Evolutionary conservation across 2,888 invertebrate genomes (phyloP).

Genomic region (Agelastica alni): DNA sequence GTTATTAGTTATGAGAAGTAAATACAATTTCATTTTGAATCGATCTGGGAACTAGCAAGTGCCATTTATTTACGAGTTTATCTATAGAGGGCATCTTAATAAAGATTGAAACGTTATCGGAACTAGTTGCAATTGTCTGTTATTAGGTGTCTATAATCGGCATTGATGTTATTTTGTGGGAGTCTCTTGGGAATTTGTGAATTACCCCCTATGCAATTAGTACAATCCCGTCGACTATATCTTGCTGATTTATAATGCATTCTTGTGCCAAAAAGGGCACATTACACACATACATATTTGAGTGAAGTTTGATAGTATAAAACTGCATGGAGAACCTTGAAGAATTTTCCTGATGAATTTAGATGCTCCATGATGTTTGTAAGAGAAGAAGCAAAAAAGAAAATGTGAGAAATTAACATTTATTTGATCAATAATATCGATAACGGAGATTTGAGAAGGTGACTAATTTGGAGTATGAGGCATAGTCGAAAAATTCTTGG

Average conservation of each 20-base stretch:
- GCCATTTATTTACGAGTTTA: slow-evolving; percentile 5
- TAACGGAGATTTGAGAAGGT: too few species aligned
- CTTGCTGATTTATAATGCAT: slow-evolving; percentile 11
- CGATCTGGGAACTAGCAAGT: neutral
- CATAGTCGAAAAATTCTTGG: too few species aligned
- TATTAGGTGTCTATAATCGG: slow-evolving; percentile 9
- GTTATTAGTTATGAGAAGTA: too few species aligned
- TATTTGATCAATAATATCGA: too few species aligned
- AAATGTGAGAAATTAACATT: too few species aligned
- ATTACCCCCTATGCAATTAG: slow-evolving; percentile 12
- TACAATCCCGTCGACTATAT: slow-evolving; percentile 9
- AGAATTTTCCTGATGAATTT: too few species aligned
- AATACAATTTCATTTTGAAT: too few species aligned
- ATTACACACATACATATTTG: neutral
- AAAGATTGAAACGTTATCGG: neutral
- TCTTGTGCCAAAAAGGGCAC: slow-evolving; percentile 11
- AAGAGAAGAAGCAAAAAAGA: too few species aligned
- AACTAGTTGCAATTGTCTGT: slow-evolving; percentile 10
- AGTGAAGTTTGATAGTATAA: too few species aligned
- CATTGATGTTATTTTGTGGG: slow-evolving; percentile 6
- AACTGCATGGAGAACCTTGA: too few species aligned
- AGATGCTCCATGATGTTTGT: too few species aligned
- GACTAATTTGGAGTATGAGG: too few species aligned
- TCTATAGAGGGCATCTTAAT: slow-evolving; percentile 8
- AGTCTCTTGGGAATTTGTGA: neutral